These are phyloP conservation scores for Hycleus phaleratus DNA, from an alignment of 1,140 invertebrate genomes.

Conservation along the genomic window DNA sequence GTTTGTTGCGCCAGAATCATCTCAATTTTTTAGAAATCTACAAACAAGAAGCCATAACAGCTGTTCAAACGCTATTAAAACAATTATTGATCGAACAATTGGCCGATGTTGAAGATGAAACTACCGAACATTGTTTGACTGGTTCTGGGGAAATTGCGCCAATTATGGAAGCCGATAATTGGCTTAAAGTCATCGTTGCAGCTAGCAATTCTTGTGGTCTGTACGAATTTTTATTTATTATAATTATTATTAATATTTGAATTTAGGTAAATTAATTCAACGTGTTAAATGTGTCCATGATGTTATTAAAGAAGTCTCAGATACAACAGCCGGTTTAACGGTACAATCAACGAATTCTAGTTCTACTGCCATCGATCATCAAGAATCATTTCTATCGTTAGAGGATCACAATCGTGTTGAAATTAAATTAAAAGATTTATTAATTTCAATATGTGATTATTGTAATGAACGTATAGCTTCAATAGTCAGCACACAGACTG, in stretches of 20 bases:
- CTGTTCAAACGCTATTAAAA: constrained; percentile 82
- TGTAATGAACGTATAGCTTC: constrained; percentile 86
- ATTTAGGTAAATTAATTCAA: constrained; percentile 46
- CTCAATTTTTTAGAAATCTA: constrained; percentile 84
- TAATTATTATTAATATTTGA: background rate
- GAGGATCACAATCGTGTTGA: constrained; percentile 62
- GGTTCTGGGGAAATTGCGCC: constrained; percentile 60
- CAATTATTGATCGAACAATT: constrained; percentile 77
- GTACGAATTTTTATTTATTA: background rate
- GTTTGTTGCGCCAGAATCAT: constrained; percentile 76
- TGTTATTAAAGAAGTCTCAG: constrained; percentile 60
- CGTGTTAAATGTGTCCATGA: constrained; percentile 62
- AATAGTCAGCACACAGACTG: constrained; percentile 69
- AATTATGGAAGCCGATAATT: constrained; percentile 63
- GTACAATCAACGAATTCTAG: background rate
- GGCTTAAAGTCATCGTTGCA: constrained; percentile 68
- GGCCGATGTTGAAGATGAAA: constrained; percentile 55
- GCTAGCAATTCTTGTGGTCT: constrained; percentile 59
- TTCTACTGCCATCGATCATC: background rate
- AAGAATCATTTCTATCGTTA: constrained; percentile 59
- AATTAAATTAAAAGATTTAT: constrained; percentile 64
- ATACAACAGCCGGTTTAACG: constrained; percentile 49
- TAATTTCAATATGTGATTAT: constrained; percentile 78
- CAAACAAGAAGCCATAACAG: constrained; percentile 81
- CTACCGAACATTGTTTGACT: constrained; percentile 53